These are phyloP conservation scores for Teleiodes luculella DNA, from an alignment of 2,888 invertebrate species.

Conservation along the genomic window DNA sequence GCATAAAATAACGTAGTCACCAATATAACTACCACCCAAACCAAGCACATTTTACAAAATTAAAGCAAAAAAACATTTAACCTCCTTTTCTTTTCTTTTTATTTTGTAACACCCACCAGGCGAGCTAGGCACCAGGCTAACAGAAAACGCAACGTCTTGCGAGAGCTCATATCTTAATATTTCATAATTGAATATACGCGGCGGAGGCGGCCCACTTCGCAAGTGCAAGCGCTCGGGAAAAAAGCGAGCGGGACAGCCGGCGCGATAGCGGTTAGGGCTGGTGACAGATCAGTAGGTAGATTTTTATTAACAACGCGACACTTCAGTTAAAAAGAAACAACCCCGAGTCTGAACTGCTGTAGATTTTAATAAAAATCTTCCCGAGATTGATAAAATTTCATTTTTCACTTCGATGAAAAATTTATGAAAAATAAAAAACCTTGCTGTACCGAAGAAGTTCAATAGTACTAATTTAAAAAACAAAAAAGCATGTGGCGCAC, in stretches of 20 bases:
- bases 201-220: conserved; percentile 38
- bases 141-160: conserved; percentile 17
- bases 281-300: too few species aligned
- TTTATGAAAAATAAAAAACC: too few species aligned
- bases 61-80: not conserved
- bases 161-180: conserved; percentile 55
- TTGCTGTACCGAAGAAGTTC: too few species aligned
- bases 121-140: conserved; percentile 4
- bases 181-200: conserved; percentile 72
- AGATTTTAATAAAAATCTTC: too few species aligned
- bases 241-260: conserved; percentile 52
- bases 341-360: too few species aligned
- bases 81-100: not conserved
- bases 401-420: too few species aligned
- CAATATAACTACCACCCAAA: too few species aligned
- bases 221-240: conserved; percentile 67
- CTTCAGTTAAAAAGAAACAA: not conserved
- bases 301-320: too few species aligned
- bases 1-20: too few species aligned
- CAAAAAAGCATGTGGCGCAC: too few species aligned
- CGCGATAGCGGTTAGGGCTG: conserved; percentile 26
- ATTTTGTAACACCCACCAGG: not conserved
- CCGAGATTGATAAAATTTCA: too few species aligned
- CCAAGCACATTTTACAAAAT: not conserved
- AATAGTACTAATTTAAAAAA: too few species aligned